Evolutionary conservation across 2,888 invertebrate genomes (phyloP).

Genomic region (Oscheius sp.): DNA sequence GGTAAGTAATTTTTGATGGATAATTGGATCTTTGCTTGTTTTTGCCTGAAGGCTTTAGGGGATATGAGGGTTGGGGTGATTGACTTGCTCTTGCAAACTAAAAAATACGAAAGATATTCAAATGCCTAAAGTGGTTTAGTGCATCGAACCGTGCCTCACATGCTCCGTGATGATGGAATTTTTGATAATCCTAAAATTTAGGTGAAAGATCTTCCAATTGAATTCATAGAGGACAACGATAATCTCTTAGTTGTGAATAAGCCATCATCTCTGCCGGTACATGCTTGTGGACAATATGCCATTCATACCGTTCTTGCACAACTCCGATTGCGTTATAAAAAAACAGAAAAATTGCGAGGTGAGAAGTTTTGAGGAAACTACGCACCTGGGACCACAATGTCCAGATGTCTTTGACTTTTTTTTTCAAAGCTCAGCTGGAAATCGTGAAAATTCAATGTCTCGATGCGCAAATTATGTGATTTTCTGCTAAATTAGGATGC

Average conservation of each 20-base stretch:
- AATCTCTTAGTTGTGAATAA: conserved; percentile 87
- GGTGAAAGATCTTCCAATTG: conserved; percentile 86
- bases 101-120: no score
- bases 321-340: conserved; percentile 90
- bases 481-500: no score
- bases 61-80: no score
- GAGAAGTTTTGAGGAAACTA: not conserved
- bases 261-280: conserved; percentile 72
- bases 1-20: conserved; percentile 37
- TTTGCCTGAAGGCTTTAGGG: no score
- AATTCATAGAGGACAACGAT: conserved; percentile 96
- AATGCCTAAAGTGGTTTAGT: not conserved
- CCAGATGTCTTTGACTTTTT: not conserved
- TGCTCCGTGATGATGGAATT: not conserved
- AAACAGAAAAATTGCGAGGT: conserved; percentile 62
- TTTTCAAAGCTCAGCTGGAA: not conserved
- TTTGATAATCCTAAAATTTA: conserved; percentile 17
- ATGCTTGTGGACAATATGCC: conserved; percentile 96
- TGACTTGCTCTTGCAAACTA: no score
- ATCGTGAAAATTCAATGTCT: not conserved
- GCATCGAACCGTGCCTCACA: not conserved
- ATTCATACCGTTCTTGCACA: conserved; percentile 97
- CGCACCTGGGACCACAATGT: not conserved
- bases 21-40: no score
- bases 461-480: no score